Evolutionary conservation across 2,888 invertebrate species (phyloP).

Genomic region (Pherbina coryleti): DNA sequence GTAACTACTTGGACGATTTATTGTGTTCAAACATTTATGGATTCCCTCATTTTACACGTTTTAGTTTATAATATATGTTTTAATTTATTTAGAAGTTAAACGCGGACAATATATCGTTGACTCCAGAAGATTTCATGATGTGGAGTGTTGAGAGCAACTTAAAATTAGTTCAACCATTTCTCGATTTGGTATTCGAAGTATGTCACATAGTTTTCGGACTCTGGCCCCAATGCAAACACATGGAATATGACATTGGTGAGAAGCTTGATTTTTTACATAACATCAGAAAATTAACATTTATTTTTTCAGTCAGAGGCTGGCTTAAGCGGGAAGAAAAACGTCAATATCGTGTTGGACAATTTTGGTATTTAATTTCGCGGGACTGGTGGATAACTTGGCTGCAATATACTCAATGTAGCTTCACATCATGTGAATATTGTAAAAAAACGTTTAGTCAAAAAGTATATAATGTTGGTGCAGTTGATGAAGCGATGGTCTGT

Average conservation of each 20-base stretch:
- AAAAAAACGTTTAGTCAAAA: slow-evolving; percentile 62
- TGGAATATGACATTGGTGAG: slow-evolving; percentile 83
- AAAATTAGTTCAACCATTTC: slow-evolving; percentile 78
- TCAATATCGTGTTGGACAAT: slow-evolving; percentile 84
- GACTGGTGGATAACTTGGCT: slow-evolving; percentile 91
- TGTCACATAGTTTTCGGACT: slow-evolving; percentile 90
- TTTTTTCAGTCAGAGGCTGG: slow-evolving; percentile 80
- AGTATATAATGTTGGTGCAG: slow-evolving; percentile 52
- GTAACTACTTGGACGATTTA: too few species aligned
- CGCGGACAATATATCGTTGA: slow-evolving; percentile 69
- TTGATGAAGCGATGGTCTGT: slow-evolving; percentile 77
- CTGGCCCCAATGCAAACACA: slow-evolving; percentile 82
- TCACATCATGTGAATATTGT: slow-evolving; percentile 70
- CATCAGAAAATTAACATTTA: background rate
- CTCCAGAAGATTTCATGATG: slow-evolving; percentile 88
- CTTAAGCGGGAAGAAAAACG: slow-evolving; percentile 81
- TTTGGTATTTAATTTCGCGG: slow-evolving; percentile 88
- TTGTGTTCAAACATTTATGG: background rate
- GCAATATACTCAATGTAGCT: slow-evolving; percentile 74
- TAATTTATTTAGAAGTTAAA: slow-evolving; percentile 42
- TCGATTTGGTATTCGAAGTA: slow-evolving; percentile 82
- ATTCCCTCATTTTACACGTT: background rate
- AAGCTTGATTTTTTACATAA: background rate
- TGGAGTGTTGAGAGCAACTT: slow-evolving; percentile 83
- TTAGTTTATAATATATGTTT: background rate